phyloP scores from a whole-genome alignment of 37 sponge, comb jelly and placozoan genomes.

The Bolinopsis microptera region DNA sequence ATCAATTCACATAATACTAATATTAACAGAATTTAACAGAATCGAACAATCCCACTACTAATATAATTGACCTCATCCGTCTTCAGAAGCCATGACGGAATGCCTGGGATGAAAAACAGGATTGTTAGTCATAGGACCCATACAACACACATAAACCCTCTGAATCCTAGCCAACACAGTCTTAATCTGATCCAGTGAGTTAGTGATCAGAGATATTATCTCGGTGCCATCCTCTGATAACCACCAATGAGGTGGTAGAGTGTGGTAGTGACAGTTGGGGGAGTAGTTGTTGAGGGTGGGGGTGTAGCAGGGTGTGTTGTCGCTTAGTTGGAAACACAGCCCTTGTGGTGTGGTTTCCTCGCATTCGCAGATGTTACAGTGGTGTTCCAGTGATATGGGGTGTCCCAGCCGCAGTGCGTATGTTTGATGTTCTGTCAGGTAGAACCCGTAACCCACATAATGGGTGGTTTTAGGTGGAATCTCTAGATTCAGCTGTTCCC shows the following conservation, averaged over 20 bases:
- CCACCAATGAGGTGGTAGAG: neutral
- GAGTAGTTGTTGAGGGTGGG: neutral
- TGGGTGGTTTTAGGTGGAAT: neutral
- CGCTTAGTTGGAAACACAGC: neutral
- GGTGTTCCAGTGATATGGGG: neutral
- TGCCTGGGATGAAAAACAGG: neutral
- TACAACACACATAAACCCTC: conserved; percentile 9
- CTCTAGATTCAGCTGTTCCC: neutral
- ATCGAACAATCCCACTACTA: too few relatives aligned
- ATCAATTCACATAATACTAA: neutral
- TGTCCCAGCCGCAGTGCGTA: neutral
- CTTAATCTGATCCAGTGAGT: neutral
- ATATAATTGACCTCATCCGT: neutral
- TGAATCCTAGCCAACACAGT: neutral
- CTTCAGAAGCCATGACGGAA: neutral
- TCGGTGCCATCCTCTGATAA: neutral
- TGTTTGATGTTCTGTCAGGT: neutral
- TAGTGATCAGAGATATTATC: neutral
- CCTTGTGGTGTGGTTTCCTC: neutral
- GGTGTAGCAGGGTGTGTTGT: neutral
- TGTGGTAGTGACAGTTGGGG: neutral
- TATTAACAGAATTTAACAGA: too few relatives aligned
- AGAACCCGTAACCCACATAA: neutral
- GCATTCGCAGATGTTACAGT: neutral
- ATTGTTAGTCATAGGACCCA: neutral